Evolutionary conservation across 2,113 vertebrate species (phyloP), one percentile per base, ranked within the genome.

Genomic region (Lophura nycthemera): DNA sequence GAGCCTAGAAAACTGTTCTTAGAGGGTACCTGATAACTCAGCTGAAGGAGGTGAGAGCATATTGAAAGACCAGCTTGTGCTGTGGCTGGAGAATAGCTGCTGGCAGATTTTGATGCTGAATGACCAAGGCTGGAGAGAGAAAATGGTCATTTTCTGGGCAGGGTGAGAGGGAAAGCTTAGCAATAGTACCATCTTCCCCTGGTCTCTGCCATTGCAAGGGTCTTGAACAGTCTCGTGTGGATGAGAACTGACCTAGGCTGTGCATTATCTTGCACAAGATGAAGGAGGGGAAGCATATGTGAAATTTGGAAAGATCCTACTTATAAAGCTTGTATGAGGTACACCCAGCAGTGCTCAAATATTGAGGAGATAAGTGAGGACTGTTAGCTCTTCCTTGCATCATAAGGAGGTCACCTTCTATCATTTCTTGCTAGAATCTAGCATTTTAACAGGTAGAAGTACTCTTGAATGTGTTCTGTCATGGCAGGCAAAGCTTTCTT

Each of bases 171-270:
- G 82, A 24, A 17, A 91, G 30, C 30, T 83, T 85, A 78, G 40
- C n/a, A 64, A 21, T 25, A 61, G 30, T 66, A 42, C 52, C 24
- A 42, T 19, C 38, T 25, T 91, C 19, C 8, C 13, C 1, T 9
- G 4, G 0, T 47, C 59, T 50, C 38, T 73, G 43, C 48, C 30
- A 22, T 1, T n/a, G 12, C 8, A 22, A 40, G 16, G 52, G 30
- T 11, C 64, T 45, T 45, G 38, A 70, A 72, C 64, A 79, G 9
- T 15, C 50, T 17, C 40, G 16, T 66, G 8, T 2, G 30, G 0
- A 0, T 43, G 22, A 7, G 65, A 15, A n/a, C 16, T 40, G 27
- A 34, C 24, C 15, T 40, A 52, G 65, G 73, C 22, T 16, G 12
- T 48, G 69, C 47, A 11, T 78, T 47, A 21, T 34, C 10, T 63